These are phyloP conservation scores for Dasyprocta punctata DNA, from an alignment of 2,113 vertebrate species.

Conservation along the genomic window DNA sequence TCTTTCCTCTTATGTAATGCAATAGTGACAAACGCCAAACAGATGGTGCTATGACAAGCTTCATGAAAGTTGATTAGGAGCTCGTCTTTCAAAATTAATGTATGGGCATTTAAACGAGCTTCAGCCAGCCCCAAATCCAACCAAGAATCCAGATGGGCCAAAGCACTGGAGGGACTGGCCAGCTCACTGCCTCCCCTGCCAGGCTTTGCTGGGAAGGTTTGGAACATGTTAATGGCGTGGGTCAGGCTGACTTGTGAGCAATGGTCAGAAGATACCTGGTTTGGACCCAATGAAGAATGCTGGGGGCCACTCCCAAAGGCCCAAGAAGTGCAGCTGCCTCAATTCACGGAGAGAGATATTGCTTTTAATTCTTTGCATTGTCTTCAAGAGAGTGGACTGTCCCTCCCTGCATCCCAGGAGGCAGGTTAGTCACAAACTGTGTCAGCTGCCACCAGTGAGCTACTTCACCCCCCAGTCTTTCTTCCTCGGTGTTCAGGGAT, in stretches of 20 bases:
- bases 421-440: conserved; percentile 38
- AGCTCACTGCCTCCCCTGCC: rapidly evolving
- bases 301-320: neutral
- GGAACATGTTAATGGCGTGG: neutral
- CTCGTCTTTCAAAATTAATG: conserved; percentile 68
- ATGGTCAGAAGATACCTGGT: neutral
- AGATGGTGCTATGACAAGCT: conserved; percentile 75
- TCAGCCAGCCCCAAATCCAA: neutral
- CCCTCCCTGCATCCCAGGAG: conserved; percentile 9
- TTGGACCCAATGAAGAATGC: neutral
- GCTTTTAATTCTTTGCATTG: neutral
- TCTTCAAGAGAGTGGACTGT: neutral
- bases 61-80: conserved; percentile 69
- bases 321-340: neutral
- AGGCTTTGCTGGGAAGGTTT: neutral
- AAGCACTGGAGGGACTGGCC: neutral
- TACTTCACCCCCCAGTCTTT: neutral
- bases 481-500: conserved; percentile 61
- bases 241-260: neutral
- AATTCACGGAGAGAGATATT: neutral
- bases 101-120: conserved; percentile 67
- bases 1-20: conserved; percentile 80
- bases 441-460: conserved; percentile 55
- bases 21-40: conserved; percentile 62
- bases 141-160: neutral